Conservation (phyloP, 2,888 invertebrate species). For the Eurytoma californica region DNA sequence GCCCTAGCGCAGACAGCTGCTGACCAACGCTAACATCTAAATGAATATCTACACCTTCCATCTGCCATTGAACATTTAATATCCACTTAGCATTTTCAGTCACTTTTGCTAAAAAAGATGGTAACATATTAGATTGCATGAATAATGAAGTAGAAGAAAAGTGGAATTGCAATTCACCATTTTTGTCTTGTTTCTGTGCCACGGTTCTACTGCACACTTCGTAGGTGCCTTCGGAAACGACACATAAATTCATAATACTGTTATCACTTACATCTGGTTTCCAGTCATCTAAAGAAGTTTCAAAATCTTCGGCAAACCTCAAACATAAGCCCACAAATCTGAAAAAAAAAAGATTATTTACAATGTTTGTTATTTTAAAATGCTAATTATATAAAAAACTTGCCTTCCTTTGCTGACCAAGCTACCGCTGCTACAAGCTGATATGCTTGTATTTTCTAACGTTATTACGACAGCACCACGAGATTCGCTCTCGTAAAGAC, state of each 20-base stretch:
- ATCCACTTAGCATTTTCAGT: slow-evolving; percentile 98
- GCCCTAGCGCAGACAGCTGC: slow-evolving; percentile 93
- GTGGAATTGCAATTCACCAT: slow-evolving; percentile 76
- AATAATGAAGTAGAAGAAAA: background rate
- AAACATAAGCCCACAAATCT: slow-evolving; percentile 93
- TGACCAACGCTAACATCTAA: slow-evolving; percentile 97
- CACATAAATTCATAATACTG: slow-evolving; percentile 91
- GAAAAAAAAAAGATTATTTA: slow-evolving; percentile 58
- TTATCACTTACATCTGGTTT: slow-evolving; percentile 90
- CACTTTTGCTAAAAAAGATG: slow-evolving; percentile 55
- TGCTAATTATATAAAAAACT: slow-evolving; percentile 21
- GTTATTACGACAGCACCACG: slow-evolving; percentile 96
- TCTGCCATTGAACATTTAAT: slow-evolving; percentile 98
- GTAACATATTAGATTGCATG: background rate
- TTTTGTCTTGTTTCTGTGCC: slow-evolving; percentile 85
- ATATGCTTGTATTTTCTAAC: slow-evolving; percentile 96
- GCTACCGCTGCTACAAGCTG: slow-evolving; percentile 96
- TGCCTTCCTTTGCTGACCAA: slow-evolving; percentile 90
- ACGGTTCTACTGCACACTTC: slow-evolving; percentile 94
- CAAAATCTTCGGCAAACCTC: slow-evolving; percentile 97
- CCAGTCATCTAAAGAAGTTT: slow-evolving; percentile 97
- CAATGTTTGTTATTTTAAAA: background rate
- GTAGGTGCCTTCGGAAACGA: slow-evolving; percentile 99
- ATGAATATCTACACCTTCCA: slow-evolving; percentile 99
- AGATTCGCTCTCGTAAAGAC: slow-evolving; percentile 85